Percentiles rank a stretch among this genome's conserved stretches.
These are phyloP conservation scores for Rhizoglyphus robini DNA, from an alignment of 1,140 invertebrate species.

Conservation along the genomic window DNA sequence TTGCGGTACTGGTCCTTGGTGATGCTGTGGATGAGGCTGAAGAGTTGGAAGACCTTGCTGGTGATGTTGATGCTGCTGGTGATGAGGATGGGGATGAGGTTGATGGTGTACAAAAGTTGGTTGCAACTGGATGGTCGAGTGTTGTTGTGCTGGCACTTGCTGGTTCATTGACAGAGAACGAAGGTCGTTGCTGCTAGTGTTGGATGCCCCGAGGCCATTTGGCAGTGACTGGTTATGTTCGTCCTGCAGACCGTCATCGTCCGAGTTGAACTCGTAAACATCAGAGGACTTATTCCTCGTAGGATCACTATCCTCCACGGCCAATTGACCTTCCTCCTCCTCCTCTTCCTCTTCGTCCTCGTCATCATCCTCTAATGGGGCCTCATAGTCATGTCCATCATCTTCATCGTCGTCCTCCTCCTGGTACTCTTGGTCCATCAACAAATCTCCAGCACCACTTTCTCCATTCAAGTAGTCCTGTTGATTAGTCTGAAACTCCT, in stretches of 20 bases:
- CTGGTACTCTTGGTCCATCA: not conserved
- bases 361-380: too few relatives aligned
- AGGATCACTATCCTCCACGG: not conserved
- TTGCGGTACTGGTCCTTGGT: not conserved
- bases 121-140: not conserved
- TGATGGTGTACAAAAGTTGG: not conserved
- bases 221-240: not conserved
- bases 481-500: too few relatives aligned
- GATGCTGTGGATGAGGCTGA: not conserved
- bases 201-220: not conserved
- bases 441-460: not conserved
- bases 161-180: too few relatives aligned
- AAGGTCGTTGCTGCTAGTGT: not conserved
- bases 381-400: not conserved
- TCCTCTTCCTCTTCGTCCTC: not conserved
- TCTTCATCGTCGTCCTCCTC: not conserved
- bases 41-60: not conserved
- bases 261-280: slow-evolving; percentile 8
- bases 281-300: not conserved
- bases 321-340: not conserved
- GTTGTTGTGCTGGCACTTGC: not conserved
- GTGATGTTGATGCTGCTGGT: not conserved
- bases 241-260: slow-evolving; percentile 6
- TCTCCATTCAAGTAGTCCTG: not conserved
- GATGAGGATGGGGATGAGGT: not conserved